Evolutionary conservation across 1,140 invertebrate species (phyloP).

Genomic region (Solenopsis fugax): DNA sequence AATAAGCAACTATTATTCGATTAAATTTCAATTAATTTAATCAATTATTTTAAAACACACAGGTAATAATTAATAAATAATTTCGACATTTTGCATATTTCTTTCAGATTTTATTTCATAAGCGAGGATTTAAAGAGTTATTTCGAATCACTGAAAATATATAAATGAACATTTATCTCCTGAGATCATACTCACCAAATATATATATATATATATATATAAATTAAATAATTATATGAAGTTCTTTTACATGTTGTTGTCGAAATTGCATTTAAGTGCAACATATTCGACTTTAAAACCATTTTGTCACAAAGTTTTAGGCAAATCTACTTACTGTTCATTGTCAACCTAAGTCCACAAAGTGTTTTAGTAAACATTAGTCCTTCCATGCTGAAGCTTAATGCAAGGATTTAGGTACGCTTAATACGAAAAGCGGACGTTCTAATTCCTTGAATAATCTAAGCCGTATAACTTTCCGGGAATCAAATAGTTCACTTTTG

Average conservation of each 20-base stretch:
- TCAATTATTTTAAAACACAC: not conserved
- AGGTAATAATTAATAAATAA: not conserved
- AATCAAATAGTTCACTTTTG: conserved; percentile 5
- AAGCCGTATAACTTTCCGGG: conserved; percentile 12
- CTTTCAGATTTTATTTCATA: not conserved
- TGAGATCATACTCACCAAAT: not conserved
- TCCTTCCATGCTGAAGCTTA: conserved; percentile 19
- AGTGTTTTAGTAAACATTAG: conserved; percentile 46
- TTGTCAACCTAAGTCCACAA: conserved; percentile 34
- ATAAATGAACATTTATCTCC: not conserved
- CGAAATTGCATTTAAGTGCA: not conserved
- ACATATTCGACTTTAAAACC: not conserved
- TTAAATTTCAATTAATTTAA: conserved; percentile 12
- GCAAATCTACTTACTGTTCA: conserved; percentile 43
- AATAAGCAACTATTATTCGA: not conserved
- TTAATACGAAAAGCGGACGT: conserved; percentile 43
- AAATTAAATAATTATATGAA: not conserved
- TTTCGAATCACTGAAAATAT: not conserved
- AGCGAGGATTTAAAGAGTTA: not conserved
- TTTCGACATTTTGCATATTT: not conserved
- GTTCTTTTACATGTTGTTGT: not conserved
- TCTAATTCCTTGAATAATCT: conserved; percentile 29
- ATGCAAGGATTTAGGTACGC: conserved; percentile 17
- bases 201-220: not conserved
- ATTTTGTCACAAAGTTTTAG: conserved; percentile 29